Evolutionary conservation across 1,140 invertebrate genomes (phyloP), one percentile per base, ranked within the genome.

Genomic region (Zaprionus tsacasi): DNA sequence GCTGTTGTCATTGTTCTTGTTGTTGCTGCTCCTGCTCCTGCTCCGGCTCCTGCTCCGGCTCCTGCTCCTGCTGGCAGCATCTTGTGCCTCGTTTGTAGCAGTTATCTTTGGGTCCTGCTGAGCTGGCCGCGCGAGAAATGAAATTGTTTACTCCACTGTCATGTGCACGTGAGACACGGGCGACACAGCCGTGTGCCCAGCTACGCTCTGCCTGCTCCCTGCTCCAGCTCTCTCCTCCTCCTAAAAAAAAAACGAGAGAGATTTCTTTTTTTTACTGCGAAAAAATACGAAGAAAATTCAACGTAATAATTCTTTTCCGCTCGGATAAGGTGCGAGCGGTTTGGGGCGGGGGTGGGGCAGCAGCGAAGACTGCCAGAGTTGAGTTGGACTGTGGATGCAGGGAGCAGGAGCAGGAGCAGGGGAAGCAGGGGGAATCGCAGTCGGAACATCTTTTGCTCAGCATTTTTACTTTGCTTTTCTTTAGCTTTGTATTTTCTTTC

Each of bases 261-360:
- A 21, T 83, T 83, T 83, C 64, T 78, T 73, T 73, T 79, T 80
- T 66, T 71, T 58, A 69, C 64, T 78, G 63, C 12, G 30, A 58
- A 52, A 27, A 50, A 75, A 70, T 36, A 48, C 21, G 38, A 66
- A 65, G 70, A 89, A 89, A 89, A 89, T 81, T 86, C 77, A 82
- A 85, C 72, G 89, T 86, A 91, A 91, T 91, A 91, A 91, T 91
- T 91, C 89, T 91, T 91, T 91, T 91, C 88, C 89, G 89, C 89
- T 91, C 76, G 89, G 89, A 91, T 91, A 82, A 79, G 85, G 65
- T 66, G 55, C 56, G 40, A 35, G 38, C 33, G 69, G 60, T 50
- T 40, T 70, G 57, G 45, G 27, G 7, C 13, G 27, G 3, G 11
- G 25, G 27, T 4, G 27, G 27, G 21, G 21, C 21, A 21, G 21